Percentiles rank a stretch among this genome's conserved stretches.
phyloP scores from a whole-genome alignment of 2,797 vertebrate species.

The Labeo calbasu region DNA sequence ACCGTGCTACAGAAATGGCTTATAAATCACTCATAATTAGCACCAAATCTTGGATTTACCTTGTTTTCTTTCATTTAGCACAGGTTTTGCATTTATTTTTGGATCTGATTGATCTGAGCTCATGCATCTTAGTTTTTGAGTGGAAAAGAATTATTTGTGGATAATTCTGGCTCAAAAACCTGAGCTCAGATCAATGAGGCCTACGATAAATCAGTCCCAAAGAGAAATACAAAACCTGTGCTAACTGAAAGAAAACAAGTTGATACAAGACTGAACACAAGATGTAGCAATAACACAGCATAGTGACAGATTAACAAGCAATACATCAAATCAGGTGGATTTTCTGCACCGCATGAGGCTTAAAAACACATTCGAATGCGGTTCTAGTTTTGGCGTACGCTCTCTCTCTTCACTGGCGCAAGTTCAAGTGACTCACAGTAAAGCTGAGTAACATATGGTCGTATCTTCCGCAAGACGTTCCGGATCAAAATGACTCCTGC shows the following conservation, averaged over 20 bases:
- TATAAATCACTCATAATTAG: not conserved
- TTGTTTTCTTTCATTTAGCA: not conserved
- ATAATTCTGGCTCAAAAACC: no score
- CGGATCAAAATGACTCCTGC: conserved; percentile 56
- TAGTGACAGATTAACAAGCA: not conserved
- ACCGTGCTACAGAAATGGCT: not conserved
- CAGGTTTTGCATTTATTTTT: not conserved
- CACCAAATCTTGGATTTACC: not conserved
- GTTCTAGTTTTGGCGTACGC: not conserved
- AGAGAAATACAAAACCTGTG: no score
- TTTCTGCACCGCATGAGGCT: no score
- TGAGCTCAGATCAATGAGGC: no score
- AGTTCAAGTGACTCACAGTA: not conserved
- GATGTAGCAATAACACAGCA: not conserved
- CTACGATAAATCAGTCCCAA: no score
- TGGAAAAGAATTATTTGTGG: no score
- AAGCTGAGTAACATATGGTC: conserved; percentile 29
- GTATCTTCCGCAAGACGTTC: conserved; percentile 2
- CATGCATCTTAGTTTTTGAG: no score
- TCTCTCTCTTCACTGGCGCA: not conserved
- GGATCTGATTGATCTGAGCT: no score
- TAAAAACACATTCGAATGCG: not conserved
- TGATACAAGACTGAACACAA: not conserved
- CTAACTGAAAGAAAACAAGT: not conserved
- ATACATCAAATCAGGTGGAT: not conserved